Conservation (phyloP, 2,888 invertebrate genomes). For the Aspidiotus destructor region DNA sequence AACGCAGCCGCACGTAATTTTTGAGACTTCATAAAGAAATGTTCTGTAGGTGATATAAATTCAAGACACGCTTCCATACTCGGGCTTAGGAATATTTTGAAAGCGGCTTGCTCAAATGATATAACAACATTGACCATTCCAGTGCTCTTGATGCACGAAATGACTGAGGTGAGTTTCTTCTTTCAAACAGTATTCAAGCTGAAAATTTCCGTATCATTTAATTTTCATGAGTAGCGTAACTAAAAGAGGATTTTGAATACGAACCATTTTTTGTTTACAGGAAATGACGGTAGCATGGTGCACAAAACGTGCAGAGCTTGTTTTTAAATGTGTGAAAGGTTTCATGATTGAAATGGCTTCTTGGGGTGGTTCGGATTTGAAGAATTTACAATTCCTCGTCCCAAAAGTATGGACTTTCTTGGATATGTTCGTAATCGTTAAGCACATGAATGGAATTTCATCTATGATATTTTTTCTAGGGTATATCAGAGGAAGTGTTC, state of each 20-base stretch:
- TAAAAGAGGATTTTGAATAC: neutral
- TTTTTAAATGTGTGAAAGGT: constrained; percentile 98
- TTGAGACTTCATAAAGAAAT: neutral
- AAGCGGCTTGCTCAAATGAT: constrained; percentile 90
- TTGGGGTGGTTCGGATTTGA: constrained; percentile 80
- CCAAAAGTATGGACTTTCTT: constrained; percentile 53
- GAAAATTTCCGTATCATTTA: neutral
- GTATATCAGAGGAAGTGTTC: constrained; percentile 73
- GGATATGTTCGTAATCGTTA: neutral
- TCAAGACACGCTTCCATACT: constrained; percentile 92
- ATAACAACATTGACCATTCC: constrained; percentile 88
- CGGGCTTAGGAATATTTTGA: constrained; percentile 87
- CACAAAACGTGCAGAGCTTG: constrained; percentile 85
- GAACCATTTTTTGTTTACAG: constrained; percentile 44
- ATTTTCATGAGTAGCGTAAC: neutral
- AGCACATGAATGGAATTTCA: neutral
- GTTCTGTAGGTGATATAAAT: constrained; percentile 68
- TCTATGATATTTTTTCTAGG: constrained; percentile 43
- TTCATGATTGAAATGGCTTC: constrained; percentile 98
- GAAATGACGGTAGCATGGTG: constrained; percentile 97
- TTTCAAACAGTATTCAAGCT: neutral
- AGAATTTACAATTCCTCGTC: constrained; percentile 75
- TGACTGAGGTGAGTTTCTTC: constrained; percentile 67
- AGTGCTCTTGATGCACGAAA: constrained; percentile 80
- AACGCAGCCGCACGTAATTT: neutral